These are phyloP conservation scores for Sceliomorpha sp. DNA, from an alignment of 2,888 invertebrate genomes.

Conservation along the genomic window DNA sequence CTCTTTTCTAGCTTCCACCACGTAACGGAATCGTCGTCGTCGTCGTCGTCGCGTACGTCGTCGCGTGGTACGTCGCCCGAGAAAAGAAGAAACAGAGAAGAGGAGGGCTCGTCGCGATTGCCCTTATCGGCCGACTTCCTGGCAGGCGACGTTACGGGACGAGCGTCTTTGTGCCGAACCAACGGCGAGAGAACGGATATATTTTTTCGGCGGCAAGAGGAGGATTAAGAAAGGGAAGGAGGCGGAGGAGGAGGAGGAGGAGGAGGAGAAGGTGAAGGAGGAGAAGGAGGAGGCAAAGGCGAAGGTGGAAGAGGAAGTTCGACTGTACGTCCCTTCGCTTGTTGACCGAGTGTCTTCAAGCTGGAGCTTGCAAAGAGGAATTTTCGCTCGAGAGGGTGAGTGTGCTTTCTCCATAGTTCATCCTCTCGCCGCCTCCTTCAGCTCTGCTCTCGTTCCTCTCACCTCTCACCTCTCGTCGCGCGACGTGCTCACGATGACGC, in stretches of 20 bases:
- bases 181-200: too few relatives aligned
- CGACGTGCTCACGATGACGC: neutral
- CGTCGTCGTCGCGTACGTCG: neutral
- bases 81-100: too few relatives aligned
- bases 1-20: slow-evolving; percentile 10
- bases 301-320: slow-evolving; percentile 3
- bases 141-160: too few relatives aligned
- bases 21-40: slow-evolving; percentile 8
- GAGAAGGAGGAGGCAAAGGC: too few relatives aligned
- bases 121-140: too few relatives aligned
- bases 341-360: slow-evolving; percentile 71
- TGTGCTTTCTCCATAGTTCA: slow-evolving; percentile 35
- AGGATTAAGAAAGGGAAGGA: neutral
- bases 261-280: slow-evolving; percentile 1
- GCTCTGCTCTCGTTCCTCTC: slow-evolving; percentile 3
- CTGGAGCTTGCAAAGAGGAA: slow-evolving; percentile 75
- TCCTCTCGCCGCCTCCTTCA: slow-evolving; percentile 17
- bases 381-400: slow-evolving; percentile 72
- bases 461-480: neutral
- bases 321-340: slow-evolving; percentile 55
- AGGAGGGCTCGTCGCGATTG: too few relatives aligned
- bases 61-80: too few relatives aligned
- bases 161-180: too few relatives aligned
- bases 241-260: slow-evolving; percentile 1
- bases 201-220: too few relatives aligned